Base-by-base conservation (phyloP, 2,888 invertebrate species). In the Branchellion lobata region DNA sequence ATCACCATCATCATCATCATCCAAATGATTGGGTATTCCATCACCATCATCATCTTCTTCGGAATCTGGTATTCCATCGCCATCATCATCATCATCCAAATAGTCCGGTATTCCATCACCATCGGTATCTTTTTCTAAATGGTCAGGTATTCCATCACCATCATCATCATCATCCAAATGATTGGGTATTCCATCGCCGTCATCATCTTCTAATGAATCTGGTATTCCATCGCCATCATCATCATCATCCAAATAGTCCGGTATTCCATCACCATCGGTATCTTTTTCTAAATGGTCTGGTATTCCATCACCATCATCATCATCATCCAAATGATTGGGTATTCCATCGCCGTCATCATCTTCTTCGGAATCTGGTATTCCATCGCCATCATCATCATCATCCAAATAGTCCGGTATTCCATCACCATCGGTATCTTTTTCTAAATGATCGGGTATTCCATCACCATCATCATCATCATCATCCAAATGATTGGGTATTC, bases 31-130 rank as follows among this genome's bases (percentile, higher is more conserved):
- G 40, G 83, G 82, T 34, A 84, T 82, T 11, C 84, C 84, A 80
- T 84, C 84, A 61, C 83, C 82, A 78, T 85, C 85, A 74, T 80
- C 80, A 78, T 82, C 82, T 57, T 57, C 61, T 86, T 78, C 74
- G 79, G 83, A 29, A 65, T 86, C 86, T 3, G 86, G 86, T 33
- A 86, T 86, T 24, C 86, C 86, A 82, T 86, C 82, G 14, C 80
- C 86, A 68, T 81, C 81, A 72, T 81, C 83, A 79, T 86, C 86
- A 34, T 83, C 81, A 3, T 84, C 83, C 21, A 81, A 57, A 57
- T 81, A 24, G 72, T 84, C 84, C 36, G 83, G 82, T 31, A 84
- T 82, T 11, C 84, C 84, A 80, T 84, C 84, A 53, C 83, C 82
- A 79, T 85, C 85, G 69, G 79, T 80, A 78, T 82, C 82, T 34